Base-by-base conservation (phyloP, 2,113 vertebrate species). In the Rhinichthys klamathensis region DNA sequence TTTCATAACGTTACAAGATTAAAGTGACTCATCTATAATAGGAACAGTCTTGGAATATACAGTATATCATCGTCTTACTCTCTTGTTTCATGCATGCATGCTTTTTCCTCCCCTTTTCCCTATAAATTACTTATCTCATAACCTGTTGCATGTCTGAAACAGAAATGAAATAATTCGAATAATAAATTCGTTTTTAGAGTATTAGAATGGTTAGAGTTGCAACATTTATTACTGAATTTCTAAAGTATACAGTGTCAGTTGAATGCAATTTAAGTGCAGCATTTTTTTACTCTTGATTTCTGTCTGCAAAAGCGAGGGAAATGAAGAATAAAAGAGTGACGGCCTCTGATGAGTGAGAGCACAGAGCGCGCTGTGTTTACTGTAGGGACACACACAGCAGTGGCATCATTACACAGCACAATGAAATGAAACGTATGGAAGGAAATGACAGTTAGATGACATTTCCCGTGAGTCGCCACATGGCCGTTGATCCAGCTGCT, bases 401-500 rank as follows among this genome's bases (percentile, higher is more conserved):
- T 18, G 16, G 46, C 44, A 18, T 76, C 73, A 76, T 76, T 51
- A 76, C 73, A 76, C 46, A 10, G 73, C 73, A 30, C 44, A 76
- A 76, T 54, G 46, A 76, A 76, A 54, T 21, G 46, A 54, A 76
- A 76, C 25, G 2, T 16, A 76, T 32, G n/a, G 15, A 76, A 76
- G 73, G 73, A 76, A 76, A 76, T 76, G 73, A 32, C 73, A 76
- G 73, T 76, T 76, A 32, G 73, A 76, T 32, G 46, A 76, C 73
- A 76, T 76, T 76, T 76, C 73, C 73, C 2, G 16, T 76, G 73
- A 76, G 73, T 54, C 73, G 51, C 46, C 73, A 76, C 73, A 12
- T 54, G 46, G 73, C 46, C 46, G 25, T 21, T 54, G 25, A 76
- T 51, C 73, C 25, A 76, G 16, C 73, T 76, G 73, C 73, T 46